phyloP scores from a whole-genome alignment of 2,113 vertebrate genomes.

The Mustela lutreola region DNA sequence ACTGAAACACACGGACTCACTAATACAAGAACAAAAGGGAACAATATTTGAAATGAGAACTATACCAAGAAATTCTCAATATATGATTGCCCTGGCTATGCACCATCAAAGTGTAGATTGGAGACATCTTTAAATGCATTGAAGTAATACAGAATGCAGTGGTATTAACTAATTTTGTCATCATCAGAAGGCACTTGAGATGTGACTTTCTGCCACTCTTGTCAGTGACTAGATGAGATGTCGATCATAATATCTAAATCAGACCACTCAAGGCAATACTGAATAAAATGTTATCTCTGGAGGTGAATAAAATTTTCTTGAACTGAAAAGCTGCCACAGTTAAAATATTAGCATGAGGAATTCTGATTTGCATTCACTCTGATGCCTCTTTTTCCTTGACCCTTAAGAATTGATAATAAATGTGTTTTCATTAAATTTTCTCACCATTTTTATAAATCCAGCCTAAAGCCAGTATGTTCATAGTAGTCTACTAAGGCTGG shows the following conservation, averaged over 20 bases:
- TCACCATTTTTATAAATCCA: slow-evolving; percentile 26
- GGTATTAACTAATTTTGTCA: slow-evolving; percentile 56
- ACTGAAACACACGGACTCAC: background rate
- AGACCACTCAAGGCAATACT: background rate
- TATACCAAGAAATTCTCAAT: background rate
- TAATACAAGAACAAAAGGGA: background rate
- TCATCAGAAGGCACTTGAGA: slow-evolving; percentile 46
- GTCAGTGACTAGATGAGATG: background rate
- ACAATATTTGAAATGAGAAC: slow-evolving; percentile 29
- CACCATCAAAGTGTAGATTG: background rate
- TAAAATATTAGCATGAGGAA: slow-evolving; percentile 48
- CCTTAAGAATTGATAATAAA: slow-evolving; percentile 18
- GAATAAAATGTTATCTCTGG: slow-evolving; percentile 41
- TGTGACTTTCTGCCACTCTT: slow-evolving; percentile 38
- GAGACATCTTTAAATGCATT: background rate
- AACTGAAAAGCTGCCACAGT: background rate
- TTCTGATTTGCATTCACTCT: slow-evolving; percentile 28
- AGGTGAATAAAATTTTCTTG: background rate
- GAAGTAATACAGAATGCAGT: slow-evolving; percentile 6
- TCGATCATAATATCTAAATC: slow-evolving; percentile 47
- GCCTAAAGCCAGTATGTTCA: background rate
- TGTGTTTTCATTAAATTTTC: slow-evolving; percentile 17
- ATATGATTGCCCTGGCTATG: background rate
- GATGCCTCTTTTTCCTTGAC: background rate
- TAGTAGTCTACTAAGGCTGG: background rate